These are phyloP conservation scores for Gallinago jamesoni DNA, from an alignment of 2,113 vertebrate species.

Conservation along the genomic window DNA sequence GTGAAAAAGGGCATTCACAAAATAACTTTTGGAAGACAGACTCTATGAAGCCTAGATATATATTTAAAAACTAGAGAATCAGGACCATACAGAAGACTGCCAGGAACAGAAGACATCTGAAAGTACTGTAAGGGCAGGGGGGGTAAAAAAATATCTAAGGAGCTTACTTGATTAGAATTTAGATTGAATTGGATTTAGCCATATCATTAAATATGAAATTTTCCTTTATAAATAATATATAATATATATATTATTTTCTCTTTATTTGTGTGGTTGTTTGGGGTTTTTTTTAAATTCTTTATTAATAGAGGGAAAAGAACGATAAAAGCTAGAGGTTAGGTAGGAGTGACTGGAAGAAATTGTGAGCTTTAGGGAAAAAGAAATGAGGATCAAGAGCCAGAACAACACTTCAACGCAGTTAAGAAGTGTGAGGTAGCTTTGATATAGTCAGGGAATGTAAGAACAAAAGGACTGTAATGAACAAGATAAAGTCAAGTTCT, in stretches of 20 bases:
- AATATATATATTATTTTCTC: background rate
- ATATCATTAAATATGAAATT: background rate
- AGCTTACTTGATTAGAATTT: background rate
- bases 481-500: background rate
- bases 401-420: background rate
- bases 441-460: background rate
- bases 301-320: background rate
- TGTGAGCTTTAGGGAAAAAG: background rate
- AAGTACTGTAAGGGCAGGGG: background rate
- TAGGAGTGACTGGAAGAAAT: background rate
- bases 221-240: background rate
- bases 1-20: background rate
- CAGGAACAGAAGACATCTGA: background rate
- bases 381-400: background rate
- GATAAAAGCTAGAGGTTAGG: background rate
- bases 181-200: background rate
- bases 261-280: background rate
- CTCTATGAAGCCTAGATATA: background rate
- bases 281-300: background rate
- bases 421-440: background rate
- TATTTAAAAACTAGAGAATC: background rate
- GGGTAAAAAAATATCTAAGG: background rate
- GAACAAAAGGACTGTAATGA: background rate
- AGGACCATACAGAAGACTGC: background rate
- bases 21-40: background rate